A percentile compares a stretch with the other conserved stretches of the same genome.
Evolutionary conservation across 2,113 vertebrate species (phyloP).

Genomic region (Nibea coibor): DNA sequence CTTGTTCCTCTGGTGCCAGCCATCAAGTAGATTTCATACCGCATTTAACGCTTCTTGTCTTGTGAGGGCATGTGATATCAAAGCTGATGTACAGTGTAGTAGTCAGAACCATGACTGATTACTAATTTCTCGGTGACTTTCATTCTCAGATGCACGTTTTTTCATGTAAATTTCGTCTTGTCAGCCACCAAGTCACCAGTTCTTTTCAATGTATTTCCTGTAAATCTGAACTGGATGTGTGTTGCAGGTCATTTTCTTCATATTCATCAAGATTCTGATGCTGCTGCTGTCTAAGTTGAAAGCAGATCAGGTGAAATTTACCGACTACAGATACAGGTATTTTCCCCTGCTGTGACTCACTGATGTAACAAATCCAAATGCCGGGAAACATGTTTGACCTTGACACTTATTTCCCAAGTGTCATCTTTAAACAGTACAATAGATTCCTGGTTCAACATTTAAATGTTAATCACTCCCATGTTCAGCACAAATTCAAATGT

Average conservation of each 20-base stretch:
- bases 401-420: neutral
- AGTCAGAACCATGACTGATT: conserved; percentile 22
- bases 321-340: conserved; percentile 97
- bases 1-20: neutral
- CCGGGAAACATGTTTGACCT: conserved; percentile 1
- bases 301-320: conserved; percentile 92
- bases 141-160: neutral
- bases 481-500: conserved; percentile 29
- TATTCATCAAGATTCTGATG: conserved; percentile 95
- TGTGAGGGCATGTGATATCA: conserved; percentile 56
- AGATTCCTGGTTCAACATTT: conserved; percentile 11
- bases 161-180: neutral
- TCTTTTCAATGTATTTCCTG: neutral
- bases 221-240: conserved; percentile 32
- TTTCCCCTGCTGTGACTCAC: neutral
- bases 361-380: neutral
- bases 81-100: neutral
- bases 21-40: neutral
- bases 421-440: neutral
- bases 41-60: conserved; percentile 26
- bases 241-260: conserved; percentile 93
- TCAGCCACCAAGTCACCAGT: neutral
- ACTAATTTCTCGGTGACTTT: neutral
- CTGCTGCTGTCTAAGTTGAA: conserved; percentile 95
- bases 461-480: conserved; percentile 39